Evolutionary conservation across 2,888 invertebrate species (phyloP).

Genomic region (Teleogryllus oceanicus): DNA sequence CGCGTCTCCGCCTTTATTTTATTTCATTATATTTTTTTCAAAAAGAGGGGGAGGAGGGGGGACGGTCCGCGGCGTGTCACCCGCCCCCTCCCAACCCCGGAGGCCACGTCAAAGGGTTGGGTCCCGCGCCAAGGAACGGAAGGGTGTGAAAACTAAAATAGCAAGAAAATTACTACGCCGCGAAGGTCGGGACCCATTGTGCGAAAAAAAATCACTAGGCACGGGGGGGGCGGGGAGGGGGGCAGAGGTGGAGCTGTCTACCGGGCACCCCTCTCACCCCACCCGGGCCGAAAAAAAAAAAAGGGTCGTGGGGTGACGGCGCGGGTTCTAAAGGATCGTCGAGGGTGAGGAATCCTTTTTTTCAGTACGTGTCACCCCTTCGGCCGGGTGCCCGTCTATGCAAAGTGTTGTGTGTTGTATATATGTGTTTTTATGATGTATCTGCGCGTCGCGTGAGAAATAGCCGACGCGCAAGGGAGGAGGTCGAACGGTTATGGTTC

Average conservation of each 20-base stretch:
- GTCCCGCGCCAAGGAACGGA: not conserved
- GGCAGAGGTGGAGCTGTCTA: no score
- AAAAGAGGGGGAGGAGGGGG: not conserved
- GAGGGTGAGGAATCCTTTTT: not conserved
- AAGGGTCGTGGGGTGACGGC: no score
- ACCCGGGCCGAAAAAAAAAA: no score
- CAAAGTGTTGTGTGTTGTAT: constrained; percentile 18
- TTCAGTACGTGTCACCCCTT: not conserved
- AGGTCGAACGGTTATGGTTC: not conserved
- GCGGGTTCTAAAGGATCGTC: no score
- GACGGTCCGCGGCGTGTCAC: not conserved
- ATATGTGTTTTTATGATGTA: constrained; percentile 18
- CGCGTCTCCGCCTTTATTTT: not conserved
- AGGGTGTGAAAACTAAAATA: constrained; percentile 18
- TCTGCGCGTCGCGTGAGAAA: not conserved
- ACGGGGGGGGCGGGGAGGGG: no score
- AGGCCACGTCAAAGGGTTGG: not conserved
- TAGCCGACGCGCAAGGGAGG: not conserved
- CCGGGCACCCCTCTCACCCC: no score
- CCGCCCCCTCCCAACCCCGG: not conserved
- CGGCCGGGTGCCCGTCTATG: not conserved
- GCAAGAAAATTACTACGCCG: not conserved
- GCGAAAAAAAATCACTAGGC: no score
- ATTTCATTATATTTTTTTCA: not conserved
- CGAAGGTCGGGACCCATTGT: not conserved